Base-by-base conservation (phyloP, 2,113 vertebrate genomes). In the Vulpes lagopus region DNA sequence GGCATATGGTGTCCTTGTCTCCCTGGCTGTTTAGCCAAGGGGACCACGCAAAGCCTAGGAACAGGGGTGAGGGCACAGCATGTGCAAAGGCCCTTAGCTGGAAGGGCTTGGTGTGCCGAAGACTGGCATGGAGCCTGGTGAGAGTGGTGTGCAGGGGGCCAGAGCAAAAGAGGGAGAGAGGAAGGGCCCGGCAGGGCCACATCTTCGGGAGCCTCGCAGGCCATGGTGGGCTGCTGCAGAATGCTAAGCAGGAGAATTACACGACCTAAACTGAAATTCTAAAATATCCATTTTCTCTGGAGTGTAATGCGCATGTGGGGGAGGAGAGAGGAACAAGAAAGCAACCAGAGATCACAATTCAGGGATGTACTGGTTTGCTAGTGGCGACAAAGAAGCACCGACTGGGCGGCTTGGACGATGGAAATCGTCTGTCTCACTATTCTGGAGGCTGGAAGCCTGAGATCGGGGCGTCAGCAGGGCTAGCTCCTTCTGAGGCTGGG, bases 321-420 rank as follows among this genome's bases (percentile, higher is more conserved):
- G 15, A 49, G 78, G 14, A 20, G 32, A 49, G 22, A 15, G n/a
- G 32, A n/a, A n/a, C 19, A 1, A 32, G 30, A 4, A 20, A 12
- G 49, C 11, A 92, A 27, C 10, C 15, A 0, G 69, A 35, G 60
- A 59, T 5, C 16, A 19, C 11, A 0, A 5, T 6, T 65, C 32
- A 12, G 43, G n/a, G 60, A 22, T 11, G 60, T n/a, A 4, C 8
- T 35, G 0, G 0, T 11, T 59, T 12, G 51, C 23, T 0, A 22
- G 23, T 4, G 16, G 3, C 32, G 6, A 62, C 15, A 7, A 12
- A 32, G 35, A 22, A 1, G 62, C 49, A 12, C 49, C 2, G 8
- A 8, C 64, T 1, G 1, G 1, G 55, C 0, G 0, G 1, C 55
- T 79, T 5, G 20, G 8, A 3, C 86, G 14, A 20, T 9, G 35